Evolutionary conservation across 2,113 vertebrate genomes (phyloP).

Genomic region (Puffinus mauretanicus): DNA sequence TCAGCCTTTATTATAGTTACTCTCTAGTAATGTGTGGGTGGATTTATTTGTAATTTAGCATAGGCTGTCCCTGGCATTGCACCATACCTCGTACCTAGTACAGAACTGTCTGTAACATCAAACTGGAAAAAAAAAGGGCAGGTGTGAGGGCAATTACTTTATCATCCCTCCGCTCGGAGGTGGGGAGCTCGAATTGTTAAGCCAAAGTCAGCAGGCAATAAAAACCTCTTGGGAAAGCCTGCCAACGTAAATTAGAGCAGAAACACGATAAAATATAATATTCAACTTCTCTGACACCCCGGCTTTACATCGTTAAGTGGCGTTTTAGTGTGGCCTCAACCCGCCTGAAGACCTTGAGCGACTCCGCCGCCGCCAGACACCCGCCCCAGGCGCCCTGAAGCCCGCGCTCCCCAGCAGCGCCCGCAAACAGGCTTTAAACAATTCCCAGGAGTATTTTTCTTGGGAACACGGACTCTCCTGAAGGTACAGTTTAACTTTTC

Average conservation of each 20-base stretch:
- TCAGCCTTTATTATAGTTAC: conserved; percentile 57
- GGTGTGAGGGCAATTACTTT: background rate
- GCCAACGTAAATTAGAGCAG: background rate
- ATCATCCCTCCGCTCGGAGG: background rate
- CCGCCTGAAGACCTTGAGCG: background rate
- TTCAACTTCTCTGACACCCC: background rate
- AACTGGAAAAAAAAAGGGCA: background rate
- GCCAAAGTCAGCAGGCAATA: background rate
- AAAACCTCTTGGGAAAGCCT: background rate
- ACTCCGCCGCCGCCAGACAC: background rate
- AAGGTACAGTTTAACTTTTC: background rate
- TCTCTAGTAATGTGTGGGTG: conserved; percentile 62
- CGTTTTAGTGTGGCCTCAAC: background rate
- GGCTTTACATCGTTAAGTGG: background rate
- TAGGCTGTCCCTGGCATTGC: conserved; percentile 28
- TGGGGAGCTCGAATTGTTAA: background rate
- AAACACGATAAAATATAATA: background rate
- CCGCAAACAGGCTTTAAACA: background rate
- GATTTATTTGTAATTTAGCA: conserved; percentile 45
- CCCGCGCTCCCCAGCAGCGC: background rate
- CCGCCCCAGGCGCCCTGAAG: background rate
- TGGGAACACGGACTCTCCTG: background rate
- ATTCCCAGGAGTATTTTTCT: background rate
- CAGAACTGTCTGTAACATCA: background rate
- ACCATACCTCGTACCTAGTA: background rate